These are phyloP conservation scores for Ptychadena robeensis DNA, from an alignment of 2,797 vertebrate species.

Conservation along the genomic window DNA sequence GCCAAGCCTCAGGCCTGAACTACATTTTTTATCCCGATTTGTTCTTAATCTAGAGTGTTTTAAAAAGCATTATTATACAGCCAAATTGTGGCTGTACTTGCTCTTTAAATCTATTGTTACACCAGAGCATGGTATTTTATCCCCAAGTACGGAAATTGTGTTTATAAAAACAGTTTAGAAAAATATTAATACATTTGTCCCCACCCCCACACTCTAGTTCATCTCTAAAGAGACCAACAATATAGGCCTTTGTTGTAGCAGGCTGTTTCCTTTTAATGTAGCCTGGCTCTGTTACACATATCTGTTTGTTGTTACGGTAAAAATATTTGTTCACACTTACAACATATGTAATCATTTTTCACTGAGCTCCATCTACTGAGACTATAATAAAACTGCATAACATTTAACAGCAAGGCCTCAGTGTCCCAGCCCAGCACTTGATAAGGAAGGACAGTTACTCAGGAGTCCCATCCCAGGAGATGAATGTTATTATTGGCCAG, in stretches of 20 bases:
- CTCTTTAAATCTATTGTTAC: neutral
- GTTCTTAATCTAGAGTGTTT: too few species aligned
- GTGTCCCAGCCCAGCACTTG: neutral
- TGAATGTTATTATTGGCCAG: constrained; percentile 18
- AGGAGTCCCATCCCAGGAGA: constrained; percentile 14
- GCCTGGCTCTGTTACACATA: constrained; percentile 32
- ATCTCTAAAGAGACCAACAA: constrained; percentile 21
- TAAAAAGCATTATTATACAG: too few species aligned
- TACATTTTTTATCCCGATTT: too few species aligned
- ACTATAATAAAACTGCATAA: constrained; percentile 34
- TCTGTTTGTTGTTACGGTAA: constrained; percentile 41
- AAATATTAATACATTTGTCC: constrained; percentile 7
- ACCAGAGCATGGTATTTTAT: constrained; percentile 21
- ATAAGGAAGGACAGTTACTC: neutral
- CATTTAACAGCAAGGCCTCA: neutral
- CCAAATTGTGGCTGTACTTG: neutral
- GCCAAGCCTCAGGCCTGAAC: too few species aligned
- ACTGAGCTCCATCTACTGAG: constrained; percentile 35
- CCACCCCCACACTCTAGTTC: neutral
- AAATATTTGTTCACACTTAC: constrained; percentile 50
- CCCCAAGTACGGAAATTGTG: neutral
- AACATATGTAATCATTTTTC: constrained; percentile 39
- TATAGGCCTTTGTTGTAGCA: constrained; percentile 24
- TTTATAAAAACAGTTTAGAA: constrained; percentile 24
- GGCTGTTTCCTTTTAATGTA: constrained; percentile 1